Conservation (phyloP, 2,797 vertebrate species). For the Rhabdomys pumilio region DNA sequence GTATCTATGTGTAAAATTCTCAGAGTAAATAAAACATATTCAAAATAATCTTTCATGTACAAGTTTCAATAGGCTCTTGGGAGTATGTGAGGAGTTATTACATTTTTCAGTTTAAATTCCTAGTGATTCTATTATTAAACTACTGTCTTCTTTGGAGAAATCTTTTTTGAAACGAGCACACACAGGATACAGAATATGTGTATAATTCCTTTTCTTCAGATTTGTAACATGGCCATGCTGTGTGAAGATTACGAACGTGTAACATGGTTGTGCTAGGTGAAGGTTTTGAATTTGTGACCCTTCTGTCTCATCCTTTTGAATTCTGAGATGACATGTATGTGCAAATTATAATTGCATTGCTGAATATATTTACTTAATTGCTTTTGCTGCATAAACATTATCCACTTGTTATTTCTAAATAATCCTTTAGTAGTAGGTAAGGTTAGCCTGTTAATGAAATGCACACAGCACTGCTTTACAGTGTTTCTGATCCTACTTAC, state of each 20-base stretch:
- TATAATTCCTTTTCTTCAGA: not conserved
- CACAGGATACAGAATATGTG: not conserved
- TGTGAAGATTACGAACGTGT: not conserved
- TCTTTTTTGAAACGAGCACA: slow-evolving; percentile 1
- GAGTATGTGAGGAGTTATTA: not conserved
- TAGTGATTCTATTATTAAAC: not conserved
- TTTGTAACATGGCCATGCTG: not conserved
- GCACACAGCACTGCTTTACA: not conserved
- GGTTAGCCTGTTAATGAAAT: not conserved
- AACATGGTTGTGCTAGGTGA: not conserved
- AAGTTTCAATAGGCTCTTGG: not conserved
- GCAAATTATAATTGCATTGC: not conserved
- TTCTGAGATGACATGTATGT: not conserved
- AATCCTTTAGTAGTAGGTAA: not conserved
- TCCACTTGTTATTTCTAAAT: not conserved
- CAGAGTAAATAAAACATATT: not conserved
- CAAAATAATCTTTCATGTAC: not conserved
- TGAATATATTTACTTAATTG: not conserved
- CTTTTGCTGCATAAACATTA: not conserved
- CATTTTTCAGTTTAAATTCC: not conserved
- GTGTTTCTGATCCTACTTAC: not conserved
- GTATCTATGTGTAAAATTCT: not conserved
- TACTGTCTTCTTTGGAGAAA: not conserved
- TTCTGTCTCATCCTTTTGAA: not conserved
- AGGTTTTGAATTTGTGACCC: not conserved